phyloP scores from a whole-genome alignment of 2,113 vertebrate genomes.

The Chitala chitala region DNA sequence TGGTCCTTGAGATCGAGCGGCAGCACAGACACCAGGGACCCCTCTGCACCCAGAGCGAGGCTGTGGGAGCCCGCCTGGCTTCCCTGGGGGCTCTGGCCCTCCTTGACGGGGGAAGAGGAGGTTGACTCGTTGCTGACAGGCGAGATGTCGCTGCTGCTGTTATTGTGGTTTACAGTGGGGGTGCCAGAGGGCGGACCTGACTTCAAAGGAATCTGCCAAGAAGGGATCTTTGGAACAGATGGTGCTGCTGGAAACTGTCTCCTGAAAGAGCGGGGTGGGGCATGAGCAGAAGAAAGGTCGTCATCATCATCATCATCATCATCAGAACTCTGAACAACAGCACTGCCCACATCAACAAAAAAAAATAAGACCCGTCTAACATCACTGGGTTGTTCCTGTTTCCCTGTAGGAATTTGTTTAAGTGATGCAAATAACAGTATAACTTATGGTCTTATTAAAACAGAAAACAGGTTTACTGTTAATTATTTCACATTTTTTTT shows the following conservation, averaged over 20 bases:
- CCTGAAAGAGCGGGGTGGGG: slow-evolving; percentile 52
- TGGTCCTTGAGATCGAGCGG: slow-evolving; percentile 74
- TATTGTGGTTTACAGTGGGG: slow-evolving; percentile 68
- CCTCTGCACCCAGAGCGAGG: slow-evolving; percentile 60
- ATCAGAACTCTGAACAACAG: slow-evolving; percentile 11
- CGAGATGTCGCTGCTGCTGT: slow-evolving; percentile 97
- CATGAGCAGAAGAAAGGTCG: slow-evolving; percentile 5
- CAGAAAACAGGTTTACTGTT: too few relatives aligned
- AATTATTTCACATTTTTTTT: neutral
- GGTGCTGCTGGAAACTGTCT: slow-evolving; percentile 92
- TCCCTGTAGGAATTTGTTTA: too few relatives aligned
- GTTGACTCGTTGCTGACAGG: slow-evolving; percentile 87
- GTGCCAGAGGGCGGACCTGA: slow-evolving; percentile 65
- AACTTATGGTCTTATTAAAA: too few relatives aligned
- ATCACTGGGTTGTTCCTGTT: too few relatives aligned
- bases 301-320: neutral
- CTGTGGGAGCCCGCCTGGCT: slow-evolving; percentile 52
- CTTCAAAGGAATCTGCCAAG: slow-evolving; percentile 94
- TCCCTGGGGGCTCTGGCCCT: slow-evolving; percentile 75
- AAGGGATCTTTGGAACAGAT: slow-evolving; percentile 83
- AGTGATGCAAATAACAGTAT: too few relatives aligned
- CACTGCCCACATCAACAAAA: too few relatives aligned
- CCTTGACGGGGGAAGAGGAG: slow-evolving; percentile 79
- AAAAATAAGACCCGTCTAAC: too few relatives aligned
- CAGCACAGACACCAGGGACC: slow-evolving; percentile 42